Evolutionary conservation across 64 coral and sea anemone genomes (phyloP).

Genomic region (Dendronephthya gigantea): DNA sequence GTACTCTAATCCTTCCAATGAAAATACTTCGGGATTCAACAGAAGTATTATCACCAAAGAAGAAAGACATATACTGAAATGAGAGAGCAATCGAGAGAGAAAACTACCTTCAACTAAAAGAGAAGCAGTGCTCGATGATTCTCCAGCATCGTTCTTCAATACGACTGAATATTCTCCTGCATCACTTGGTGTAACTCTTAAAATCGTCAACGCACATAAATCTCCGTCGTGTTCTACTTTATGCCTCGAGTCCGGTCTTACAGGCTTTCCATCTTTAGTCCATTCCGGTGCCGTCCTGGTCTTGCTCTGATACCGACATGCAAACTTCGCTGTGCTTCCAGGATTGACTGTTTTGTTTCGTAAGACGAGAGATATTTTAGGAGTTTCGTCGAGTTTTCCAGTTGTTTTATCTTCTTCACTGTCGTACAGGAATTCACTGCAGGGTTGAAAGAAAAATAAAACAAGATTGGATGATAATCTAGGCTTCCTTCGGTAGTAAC

Average conservation of each 20-base stretch:
- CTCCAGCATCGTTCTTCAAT: conserved; percentile 58
- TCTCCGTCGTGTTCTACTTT: conserved; percentile 77
- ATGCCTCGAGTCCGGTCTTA: conserved; percentile 58
- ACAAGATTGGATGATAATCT: neutral
- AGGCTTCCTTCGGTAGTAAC: too few relatives aligned
- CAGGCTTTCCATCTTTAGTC: conserved; percentile 64
- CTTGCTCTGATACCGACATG: conserved; percentile 68
- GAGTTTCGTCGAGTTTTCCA: conserved; percentile 34
- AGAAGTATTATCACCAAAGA: too few relatives aligned
- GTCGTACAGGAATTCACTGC: conserved; percentile 68
- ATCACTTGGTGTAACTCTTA: conserved; percentile 53
- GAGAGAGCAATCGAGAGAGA: neutral
- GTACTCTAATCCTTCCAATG: too few relatives aligned
- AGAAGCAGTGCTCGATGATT: conserved; percentile 70
- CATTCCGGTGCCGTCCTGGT: conserved; percentile 47
- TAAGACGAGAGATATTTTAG: conserved; percentile 80
- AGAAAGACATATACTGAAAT: too few relatives aligned
- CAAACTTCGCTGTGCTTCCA: conserved; percentile 78
- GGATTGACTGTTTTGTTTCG: conserved; percentile 65
- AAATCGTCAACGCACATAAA: conserved; percentile 65
- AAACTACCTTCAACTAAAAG: conserved; percentile 75
- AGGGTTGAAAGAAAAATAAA: conserved; percentile 37
- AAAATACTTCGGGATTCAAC: too few relatives aligned
- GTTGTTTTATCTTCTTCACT: conserved; percentile 54
- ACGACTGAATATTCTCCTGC: conserved; percentile 67